Base-by-base conservation (phyloP, 92 coral and sea anemone genomes). In the Zoanthus solanderi region DNA sequence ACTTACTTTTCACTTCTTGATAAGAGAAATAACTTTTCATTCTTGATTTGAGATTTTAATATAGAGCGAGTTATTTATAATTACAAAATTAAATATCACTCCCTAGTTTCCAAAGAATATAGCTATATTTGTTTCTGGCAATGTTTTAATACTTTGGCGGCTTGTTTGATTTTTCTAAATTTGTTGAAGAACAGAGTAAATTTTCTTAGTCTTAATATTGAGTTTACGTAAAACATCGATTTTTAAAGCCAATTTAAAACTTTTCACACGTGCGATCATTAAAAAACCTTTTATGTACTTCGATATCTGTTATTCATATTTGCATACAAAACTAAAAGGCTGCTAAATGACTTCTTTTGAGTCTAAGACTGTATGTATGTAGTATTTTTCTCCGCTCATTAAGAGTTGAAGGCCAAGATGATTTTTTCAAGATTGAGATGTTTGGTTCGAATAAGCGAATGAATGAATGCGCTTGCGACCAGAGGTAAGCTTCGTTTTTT, bases 261-360 rank as follows among this genome's bases (percentile, higher is more conserved):
- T 37, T 81, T 81, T 81, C 85, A 81, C 85, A 81, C 85, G 85
- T 81, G 85, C 74, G 85, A 81, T 81, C 85, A 81, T 81, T 81
- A 81, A 81, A 81, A 81, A 81, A 66, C 85, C 84, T 48, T 81
- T 81, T 81, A 81, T 81, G 85, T 81, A 81, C 85, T 81, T 15
- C 85, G 45, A 47, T 81, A 81, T 81, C 75, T 81, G 29, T 81
- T 45, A 66, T 66, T 81, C 76, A 58, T 81, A 81, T 81, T 81
- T 81, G 85, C 85, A 81, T 81, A 81, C 76, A 81, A 81, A 81
- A 81, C 85, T 81, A 81, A 81, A 67, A 67, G 85, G 85, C 46
- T 81, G 58, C 85, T 81, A 81, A 81, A 81, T 81, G 85, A 81
- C 85, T 81, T 71, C 44, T 81, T 80, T 66, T 63, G 85, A 81